A percentile compares a stretch with the other conserved stretches of the same genome.
Evolutionary conservation across 2,113 vertebrate species (phyloP).

Genomic region (Tyto alba): DNA sequence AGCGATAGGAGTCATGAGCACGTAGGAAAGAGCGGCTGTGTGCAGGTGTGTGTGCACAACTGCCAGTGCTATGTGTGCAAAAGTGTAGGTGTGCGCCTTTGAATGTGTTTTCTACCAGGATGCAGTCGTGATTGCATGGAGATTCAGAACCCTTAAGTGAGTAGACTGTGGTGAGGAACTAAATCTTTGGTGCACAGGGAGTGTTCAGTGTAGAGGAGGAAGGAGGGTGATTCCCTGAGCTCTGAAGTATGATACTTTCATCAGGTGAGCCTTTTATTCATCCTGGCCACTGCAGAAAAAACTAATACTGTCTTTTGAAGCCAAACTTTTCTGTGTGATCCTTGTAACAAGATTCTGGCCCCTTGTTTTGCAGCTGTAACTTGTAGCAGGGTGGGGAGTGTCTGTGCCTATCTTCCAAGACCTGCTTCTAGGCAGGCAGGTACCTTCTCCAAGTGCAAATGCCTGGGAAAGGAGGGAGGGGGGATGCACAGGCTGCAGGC

Average conservation of each 20-base stretch:
- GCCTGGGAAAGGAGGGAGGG: background rate
- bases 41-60: background rate
- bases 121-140: background rate
- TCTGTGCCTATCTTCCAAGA: background rate
- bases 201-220: background rate
- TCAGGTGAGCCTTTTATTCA: background rate
- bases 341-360: background rate
- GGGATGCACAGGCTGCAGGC: background rate
- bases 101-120: background rate
- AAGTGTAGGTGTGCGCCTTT: background rate
- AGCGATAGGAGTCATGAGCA: background rate
- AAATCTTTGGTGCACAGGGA: background rate
- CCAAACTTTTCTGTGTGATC: background rate
- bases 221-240: background rate
- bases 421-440: background rate
- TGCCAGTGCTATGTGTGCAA: background rate
- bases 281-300: background rate
- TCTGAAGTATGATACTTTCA: background rate
- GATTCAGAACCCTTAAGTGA: background rate
- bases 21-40: background rate
- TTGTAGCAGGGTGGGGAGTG: background rate
- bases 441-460: background rate
- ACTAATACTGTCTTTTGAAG: background rate
- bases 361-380: background rate
- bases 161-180: background rate